Evolutionary conservation across 2,797 vertebrate species (phyloP), one percentile per base, ranked within the genome.

Genomic region (Acrossocheilus fasciatus): DNA sequence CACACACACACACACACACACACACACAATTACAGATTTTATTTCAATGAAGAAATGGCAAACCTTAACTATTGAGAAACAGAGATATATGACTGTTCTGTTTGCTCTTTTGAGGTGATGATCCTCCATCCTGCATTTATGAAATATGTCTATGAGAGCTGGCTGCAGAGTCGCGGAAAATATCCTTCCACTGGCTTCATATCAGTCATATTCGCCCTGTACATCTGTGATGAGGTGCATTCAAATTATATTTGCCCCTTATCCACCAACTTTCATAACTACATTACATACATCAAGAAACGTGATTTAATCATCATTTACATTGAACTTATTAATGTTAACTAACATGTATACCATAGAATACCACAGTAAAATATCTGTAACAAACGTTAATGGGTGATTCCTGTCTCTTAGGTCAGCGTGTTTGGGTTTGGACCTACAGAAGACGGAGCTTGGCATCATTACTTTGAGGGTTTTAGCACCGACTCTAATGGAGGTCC

Each of bases 151-250:
- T 69, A 81, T 10, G 78, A 84, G 34, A 69, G 0, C 2, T 87
- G 69, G 0, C 2, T 87, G 69, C 4, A 20, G 12, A 82, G 69
- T 76, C 15, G 81, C 4, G 85, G 88, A 7, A 39, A 10, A 59
- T 86, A 87, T 76, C 85, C 85, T 8, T 84, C 85, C n/a, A 81
- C 82, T 30, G 88, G 85, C 18, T 84, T 89, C 52, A 36, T 88
- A 1, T 81, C 73, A 20, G 45, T 88, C 1, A 72, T 84, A 36
- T 23, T 84, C 1, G 54, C 82, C 14, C 11, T 86, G n/a, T 85
- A 87, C 72, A 73, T 89, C 76, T 89, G 88, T 64, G 85, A 89
- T 76, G 62, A 89, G 88, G 88, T 87, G 23, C 54, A 6, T 59
- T 59, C 54, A n/a, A 23, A 23, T 59, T n/a, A n/a, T 1, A 23